A percentile compares a stretch with the other conserved stretches of the same genome.
Evolutionary conservation across 2,797 vertebrate species (phyloP).

Genomic region (Crax fasciolata): DNA sequence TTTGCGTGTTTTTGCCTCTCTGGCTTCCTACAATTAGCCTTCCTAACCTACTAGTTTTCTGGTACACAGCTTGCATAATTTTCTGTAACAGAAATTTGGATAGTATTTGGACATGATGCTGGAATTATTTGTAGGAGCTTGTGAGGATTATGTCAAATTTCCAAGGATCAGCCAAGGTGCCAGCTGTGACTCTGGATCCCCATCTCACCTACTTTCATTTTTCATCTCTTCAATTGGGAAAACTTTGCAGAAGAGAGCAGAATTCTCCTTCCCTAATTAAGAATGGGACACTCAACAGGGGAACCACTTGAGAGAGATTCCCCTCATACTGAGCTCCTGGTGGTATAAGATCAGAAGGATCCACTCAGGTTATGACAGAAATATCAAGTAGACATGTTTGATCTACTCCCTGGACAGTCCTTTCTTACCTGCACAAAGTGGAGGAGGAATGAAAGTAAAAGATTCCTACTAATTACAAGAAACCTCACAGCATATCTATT

Average conservation of each 20-base stretch:
- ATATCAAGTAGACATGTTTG: neutral
- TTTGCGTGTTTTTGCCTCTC: neutral
- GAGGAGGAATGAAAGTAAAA: neutral
- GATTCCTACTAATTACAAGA: neutral
- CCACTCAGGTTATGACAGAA: neutral
- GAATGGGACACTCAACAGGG: neutral
- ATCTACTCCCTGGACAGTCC: neutral
- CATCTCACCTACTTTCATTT: neutral
- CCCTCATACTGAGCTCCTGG: neutral
- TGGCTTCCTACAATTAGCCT: neutral
- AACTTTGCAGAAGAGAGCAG: neutral
- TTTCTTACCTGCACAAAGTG: neutral
- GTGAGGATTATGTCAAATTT: neutral
- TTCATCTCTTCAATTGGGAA: neutral
- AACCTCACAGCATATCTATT: neutral
- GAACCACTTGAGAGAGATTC: neutral
- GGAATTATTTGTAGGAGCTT: neutral
- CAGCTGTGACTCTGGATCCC: neutral
- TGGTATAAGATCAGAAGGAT: neutral
- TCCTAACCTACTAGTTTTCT: neutral
- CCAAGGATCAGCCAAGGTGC: neutral
- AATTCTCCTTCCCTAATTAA: rapidly evolving
- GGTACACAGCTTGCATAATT: neutral
- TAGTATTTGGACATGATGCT: neutral
- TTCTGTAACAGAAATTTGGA: neutral